These are phyloP conservation scores for Ageneiosus marmoratus DNA, from an alignment of 2,113 vertebrate genomes.

Conservation along the genomic window DNA sequence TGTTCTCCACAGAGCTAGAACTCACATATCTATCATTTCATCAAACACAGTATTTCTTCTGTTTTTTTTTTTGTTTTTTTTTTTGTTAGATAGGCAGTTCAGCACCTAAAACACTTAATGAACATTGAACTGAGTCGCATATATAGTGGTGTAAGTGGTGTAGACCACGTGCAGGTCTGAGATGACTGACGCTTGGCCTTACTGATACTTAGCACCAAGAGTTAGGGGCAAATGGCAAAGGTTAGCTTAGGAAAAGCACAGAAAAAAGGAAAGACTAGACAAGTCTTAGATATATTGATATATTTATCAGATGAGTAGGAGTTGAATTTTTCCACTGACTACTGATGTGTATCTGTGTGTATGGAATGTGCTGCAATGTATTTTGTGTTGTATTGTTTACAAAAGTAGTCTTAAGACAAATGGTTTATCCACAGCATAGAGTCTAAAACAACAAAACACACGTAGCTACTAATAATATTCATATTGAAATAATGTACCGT, in stretches of 20 bases:
- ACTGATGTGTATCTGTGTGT: slow-evolving; percentile 39
- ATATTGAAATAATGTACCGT: neutral
- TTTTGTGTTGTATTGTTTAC: slow-evolving; percentile 46
- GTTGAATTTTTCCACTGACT: slow-evolving; percentile 27
- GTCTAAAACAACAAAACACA: neutral
- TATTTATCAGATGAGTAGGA: slow-evolving; percentile 9
- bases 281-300: neutral
- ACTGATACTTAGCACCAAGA: neutral
- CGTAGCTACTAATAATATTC: slow-evolving; percentile 11
- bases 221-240: neutral
- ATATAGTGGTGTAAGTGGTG: neutral
- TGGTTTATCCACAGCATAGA: slow-evolving; percentile 5
- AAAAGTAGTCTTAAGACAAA: slow-evolving; percentile 1
- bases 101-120: neutral
- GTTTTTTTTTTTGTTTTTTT: neutral
- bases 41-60: neutral
- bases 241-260: slow-evolving; percentile 40
- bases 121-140: neutral
- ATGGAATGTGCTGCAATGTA: slow-evolving; percentile 39
- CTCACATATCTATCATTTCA: neutral
- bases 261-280: slow-evolving; percentile 9
- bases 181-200: neutral
- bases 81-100: too few species aligned
- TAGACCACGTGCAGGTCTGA: neutral
- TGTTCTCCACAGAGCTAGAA: slow-evolving; percentile 4